Evolutionary conservation across 2,113 vertebrate genomes (phyloP).

Genomic region (Hippotragus niger): DNA sequence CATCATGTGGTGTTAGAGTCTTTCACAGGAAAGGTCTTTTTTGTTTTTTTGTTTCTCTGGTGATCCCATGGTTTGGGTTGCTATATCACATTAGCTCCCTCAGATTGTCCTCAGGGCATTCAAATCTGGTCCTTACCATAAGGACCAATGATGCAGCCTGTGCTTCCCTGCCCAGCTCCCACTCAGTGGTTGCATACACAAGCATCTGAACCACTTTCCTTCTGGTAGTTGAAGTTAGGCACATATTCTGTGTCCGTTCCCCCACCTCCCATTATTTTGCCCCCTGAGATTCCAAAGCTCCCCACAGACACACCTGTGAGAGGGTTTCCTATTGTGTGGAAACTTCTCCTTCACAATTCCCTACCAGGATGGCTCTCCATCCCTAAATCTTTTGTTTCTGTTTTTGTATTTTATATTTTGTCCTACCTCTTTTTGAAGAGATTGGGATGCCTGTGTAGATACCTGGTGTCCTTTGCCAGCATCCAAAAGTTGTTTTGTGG

Average conservation of each 20-base stretch:
- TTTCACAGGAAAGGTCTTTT: not conserved
- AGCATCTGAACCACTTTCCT: not conserved
- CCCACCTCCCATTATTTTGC: not conserved
- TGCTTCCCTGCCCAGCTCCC: not conserved
- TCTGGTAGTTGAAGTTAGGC: not conserved
- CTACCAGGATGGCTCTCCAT: not conserved
- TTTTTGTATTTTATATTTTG: not conserved
- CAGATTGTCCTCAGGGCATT: not conserved
- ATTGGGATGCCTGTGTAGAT: not conserved
- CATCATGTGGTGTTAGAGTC: not conserved
- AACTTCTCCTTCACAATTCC: not conserved
- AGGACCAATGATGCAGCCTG: not conserved
- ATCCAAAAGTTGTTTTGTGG: not conserved
- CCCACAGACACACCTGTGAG: not conserved
- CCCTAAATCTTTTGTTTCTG: not conserved
- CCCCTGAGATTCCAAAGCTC: not conserved
- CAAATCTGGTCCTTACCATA: not conserved
- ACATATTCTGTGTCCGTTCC: not conserved
- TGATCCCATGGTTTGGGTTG: not conserved
- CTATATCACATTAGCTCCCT: not conserved
- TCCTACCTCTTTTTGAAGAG: not conserved
- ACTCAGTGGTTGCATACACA: not conserved
- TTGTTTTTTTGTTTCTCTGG: not conserved
- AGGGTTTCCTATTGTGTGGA: not conserved
- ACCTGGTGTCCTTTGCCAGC: not conserved